Base-by-base conservation (phyloP, 2,888 invertebrate genomes). In the Dasypolia templi region DNA sequence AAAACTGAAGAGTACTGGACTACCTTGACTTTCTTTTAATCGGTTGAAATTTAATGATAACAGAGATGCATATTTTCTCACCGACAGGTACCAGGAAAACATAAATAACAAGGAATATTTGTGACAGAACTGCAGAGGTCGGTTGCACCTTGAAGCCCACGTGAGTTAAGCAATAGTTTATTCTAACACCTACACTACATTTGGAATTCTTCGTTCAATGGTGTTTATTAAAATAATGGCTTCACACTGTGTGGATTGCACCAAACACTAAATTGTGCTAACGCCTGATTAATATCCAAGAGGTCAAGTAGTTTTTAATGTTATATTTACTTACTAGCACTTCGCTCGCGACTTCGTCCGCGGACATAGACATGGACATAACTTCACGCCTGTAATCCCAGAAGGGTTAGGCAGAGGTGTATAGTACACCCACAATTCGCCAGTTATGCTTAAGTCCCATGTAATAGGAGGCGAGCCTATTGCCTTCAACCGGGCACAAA, bases 81-180 rank as follows among this genome's bases (percentile, higher is more conserved):
- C 22, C 22, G 6, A n/a, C 26, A 70, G n/a, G 65, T 84, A 82
- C 79, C 80, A 86, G 87, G 84, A 82, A 80, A 75, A 56, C 61
- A 87, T 72, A 62, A 81, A 51, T 64, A 46, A 55, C 49, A 51
- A 79, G 71, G 77, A 84, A 83, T 83, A 87, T 86, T 80, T 71
- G 83, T 77, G 72, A 82, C 74, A 79, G 61, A 78, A 80, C 75
- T 78, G 81, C 81, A 80, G 72, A 87, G 87, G 84, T 83, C 79
- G 81, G 64, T 63, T 75, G 82, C 83, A 81, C 87, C 87, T 86
- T 87, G 88, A 79, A 39, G 80, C 87, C 86, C 86, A 87, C 86
- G 76, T 80, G 58, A 64, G 14, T 84, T 76, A 62, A 79, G 75
- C 79, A 84, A 84, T 73, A 73, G 75, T 79, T 77, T 72, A 80